phyloP scores from a whole-genome alignment of 2,797 vertebrate species.

The Phylloscopus collybita region DNA sequence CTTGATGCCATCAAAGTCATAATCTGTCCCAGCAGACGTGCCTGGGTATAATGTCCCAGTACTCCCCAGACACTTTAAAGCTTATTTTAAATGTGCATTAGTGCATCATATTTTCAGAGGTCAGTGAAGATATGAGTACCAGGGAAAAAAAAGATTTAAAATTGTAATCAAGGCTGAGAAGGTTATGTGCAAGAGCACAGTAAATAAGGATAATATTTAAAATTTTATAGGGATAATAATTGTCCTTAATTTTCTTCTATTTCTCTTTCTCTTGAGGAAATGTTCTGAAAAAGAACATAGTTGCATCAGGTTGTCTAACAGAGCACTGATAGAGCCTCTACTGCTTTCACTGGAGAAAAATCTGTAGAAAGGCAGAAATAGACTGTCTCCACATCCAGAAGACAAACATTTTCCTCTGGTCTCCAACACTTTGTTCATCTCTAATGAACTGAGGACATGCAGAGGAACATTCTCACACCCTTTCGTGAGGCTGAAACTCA shows the following conservation, averaged over 20 bases:
- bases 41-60: neutral
- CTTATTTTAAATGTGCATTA: conserved; percentile 30
- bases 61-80: neutral
- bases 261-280: neutral
- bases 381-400: neutral
- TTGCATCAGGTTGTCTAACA: neutral
- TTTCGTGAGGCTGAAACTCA: neutral
- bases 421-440: neutral
- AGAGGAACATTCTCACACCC: neutral
- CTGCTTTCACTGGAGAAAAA: neutral
- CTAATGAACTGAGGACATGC: neutral
- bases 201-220: neutral
- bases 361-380: neutral
- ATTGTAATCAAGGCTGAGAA: conserved; percentile 1
- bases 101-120: neutral
- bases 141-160: conserved; percentile 7
- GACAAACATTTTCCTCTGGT: neutral
- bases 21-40: conserved; percentile 39
- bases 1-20: conserved; percentile 23
- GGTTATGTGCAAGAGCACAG: neutral
- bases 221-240: neutral
- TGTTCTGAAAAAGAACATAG: neutral
- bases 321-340: neutral
- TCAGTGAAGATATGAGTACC: neutral
- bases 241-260: neutral